Evolutionary conservation across 2,888 invertebrate species (phyloP).

Genomic region (Mechanitis mazaeus): DNA sequence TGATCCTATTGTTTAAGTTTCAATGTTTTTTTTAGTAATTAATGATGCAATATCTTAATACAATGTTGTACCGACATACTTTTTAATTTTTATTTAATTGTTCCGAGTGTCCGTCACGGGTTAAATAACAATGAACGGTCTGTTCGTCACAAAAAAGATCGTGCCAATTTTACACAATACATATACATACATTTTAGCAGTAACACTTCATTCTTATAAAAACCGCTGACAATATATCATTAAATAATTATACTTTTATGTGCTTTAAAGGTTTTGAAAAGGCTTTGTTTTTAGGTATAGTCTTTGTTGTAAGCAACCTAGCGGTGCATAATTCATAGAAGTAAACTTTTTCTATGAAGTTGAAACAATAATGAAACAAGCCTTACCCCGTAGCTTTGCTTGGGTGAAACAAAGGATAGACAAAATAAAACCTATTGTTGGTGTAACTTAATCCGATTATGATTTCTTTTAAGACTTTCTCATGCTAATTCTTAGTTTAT

Average conservation of each 20-base stretch:
- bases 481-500: no score
- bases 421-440: no score
- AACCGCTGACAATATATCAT: conserved; percentile 33
- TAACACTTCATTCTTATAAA: conserved; percentile 28
- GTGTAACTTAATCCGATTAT: no score
- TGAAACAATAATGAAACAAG: no score
- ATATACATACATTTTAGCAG: conserved; percentile 22
- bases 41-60: conserved; percentile 11
- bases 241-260: conserved; percentile 29
- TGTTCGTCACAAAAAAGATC: conserved; percentile 15
- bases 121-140: conserved; percentile 13
- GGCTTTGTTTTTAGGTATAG: conserved; percentile 31
- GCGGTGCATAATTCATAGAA: not conserved
- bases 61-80: not conserved
- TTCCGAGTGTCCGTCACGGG: not conserved
- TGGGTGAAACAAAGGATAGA: no score
- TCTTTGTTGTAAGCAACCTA: conserved; percentile 14
- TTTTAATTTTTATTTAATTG: not conserved
- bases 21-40: conserved; percentile 11
- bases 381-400: no score
- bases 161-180: conserved; percentile 18
- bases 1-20: conserved; percentile 22
- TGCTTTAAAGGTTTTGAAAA: conserved; percentile 34
- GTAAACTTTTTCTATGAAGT: no score
- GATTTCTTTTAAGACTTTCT: no score